Evolutionary conservation across 2,113 vertebrate genomes (phyloP).

Genomic region (Psittacula cyanocephala): DNA sequence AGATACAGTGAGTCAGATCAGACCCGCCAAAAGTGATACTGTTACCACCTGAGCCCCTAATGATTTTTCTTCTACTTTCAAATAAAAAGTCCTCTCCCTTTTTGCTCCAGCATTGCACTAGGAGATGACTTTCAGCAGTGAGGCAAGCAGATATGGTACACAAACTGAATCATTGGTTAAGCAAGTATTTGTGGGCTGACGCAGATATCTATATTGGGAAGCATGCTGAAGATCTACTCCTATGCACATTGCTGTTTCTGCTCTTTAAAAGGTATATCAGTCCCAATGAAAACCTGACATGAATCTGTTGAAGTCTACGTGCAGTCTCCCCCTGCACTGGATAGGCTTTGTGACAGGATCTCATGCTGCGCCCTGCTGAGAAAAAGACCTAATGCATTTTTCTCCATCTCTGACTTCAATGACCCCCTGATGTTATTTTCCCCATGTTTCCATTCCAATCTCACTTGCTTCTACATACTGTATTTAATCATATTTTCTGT

Average conservation of each 20-base stretch:
- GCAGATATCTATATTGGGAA: neutral
- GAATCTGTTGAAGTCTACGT: neutral
- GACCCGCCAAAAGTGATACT: neutral
- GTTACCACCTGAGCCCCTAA: accelerated
- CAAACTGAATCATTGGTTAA: neutral
- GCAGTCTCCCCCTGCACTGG: neutral
- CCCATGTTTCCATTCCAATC: neutral
- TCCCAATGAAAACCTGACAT: neutral
- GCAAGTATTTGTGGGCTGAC: neutral
- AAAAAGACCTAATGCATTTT: neutral
- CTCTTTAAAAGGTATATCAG: neutral
- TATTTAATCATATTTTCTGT: neutral
- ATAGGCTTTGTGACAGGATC: neutral
- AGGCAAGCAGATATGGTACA: neutral
- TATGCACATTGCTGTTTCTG: neutral
- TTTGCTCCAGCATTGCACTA: neutral
- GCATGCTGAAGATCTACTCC: neutral
- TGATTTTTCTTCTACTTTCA: neutral
- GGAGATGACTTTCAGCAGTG: neutral
- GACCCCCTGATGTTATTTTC: neutral
- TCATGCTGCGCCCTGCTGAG: neutral
- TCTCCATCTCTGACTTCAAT: neutral
- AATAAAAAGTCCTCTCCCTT: neutral
- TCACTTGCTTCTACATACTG: neutral
- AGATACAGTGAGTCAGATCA: neutral